Percentiles rank a stretch among this genome's conserved stretches.
Evolutionary conservation across 2,113 vertebrate genomes (phyloP).

Genomic region (Ophthalmolycus amberensis): DNA sequence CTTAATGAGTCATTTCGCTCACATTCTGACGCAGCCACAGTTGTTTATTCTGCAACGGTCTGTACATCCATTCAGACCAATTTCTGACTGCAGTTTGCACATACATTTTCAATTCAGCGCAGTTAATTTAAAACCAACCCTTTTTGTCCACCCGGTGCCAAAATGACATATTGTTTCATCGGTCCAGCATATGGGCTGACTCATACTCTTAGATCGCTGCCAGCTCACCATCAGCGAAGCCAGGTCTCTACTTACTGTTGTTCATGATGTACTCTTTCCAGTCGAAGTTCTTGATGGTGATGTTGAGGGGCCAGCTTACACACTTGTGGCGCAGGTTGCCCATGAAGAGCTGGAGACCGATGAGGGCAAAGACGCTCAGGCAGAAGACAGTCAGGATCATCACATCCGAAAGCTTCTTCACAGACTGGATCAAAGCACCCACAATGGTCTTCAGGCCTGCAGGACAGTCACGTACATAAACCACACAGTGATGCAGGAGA

Average conservation of each 20-base stretch:
- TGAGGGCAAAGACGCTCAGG: slow-evolving; percentile 97
- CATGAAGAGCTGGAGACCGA: slow-evolving; percentile 98
- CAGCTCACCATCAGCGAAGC: slow-evolving; percentile 39
- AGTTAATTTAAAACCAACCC: slow-evolving; percentile 17
- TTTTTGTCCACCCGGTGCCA: slow-evolving; percentile 34
- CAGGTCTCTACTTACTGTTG: slow-evolving; percentile 87
- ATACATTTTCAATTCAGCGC: background rate
- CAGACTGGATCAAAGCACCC: slow-evolving; percentile 97
- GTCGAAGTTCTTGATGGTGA: slow-evolving; percentile 88
- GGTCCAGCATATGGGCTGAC: slow-evolving; percentile 60
- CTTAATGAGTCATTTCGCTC: slow-evolving; percentile 30
- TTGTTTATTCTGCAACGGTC: slow-evolving; percentile 24
- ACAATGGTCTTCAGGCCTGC: slow-evolving; percentile 99
- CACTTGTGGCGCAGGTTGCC: slow-evolving; percentile 98
- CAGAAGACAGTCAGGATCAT: slow-evolving; percentile 99
- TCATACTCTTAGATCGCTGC: slow-evolving; percentile 32
- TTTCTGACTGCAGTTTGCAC: slow-evolving; percentile 15
- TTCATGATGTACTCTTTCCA: slow-evolving; percentile 97
- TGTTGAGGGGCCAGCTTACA: slow-evolving; percentile 94
- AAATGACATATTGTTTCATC: slow-evolving; percentile 51
- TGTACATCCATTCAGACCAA: slow-evolving; percentile 1
- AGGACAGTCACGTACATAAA: slow-evolving; percentile 61
- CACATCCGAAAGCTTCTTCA: slow-evolving; percentile 99
- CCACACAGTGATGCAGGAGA: slow-evolving; percentile 65
- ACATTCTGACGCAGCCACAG: slow-evolving; percentile 8